phyloP scores from a whole-genome alignment of 2,113 vertebrate genomes.

The Pituophis catenifer region DNA sequence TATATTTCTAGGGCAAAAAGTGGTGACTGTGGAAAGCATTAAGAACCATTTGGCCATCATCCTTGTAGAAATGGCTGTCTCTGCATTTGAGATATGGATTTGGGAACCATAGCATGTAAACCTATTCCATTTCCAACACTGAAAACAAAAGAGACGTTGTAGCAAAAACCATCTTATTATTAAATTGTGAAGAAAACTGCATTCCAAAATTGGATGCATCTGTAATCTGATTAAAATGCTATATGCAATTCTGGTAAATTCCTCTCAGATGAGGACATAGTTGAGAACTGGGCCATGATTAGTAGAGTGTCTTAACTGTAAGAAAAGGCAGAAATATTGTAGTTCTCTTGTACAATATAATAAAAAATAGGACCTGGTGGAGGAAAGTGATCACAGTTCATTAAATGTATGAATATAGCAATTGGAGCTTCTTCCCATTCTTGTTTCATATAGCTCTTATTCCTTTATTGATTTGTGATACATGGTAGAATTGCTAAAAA shows the following conservation, averaged over 20 bases:
- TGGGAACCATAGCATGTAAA: not conserved
- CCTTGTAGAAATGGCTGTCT: not conserved
- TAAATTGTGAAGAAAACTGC: not conserved
- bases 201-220: not conserved
- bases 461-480: not conserved
- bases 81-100: not conserved
- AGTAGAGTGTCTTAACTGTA: not conserved
- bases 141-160: not conserved
- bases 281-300: not conserved
- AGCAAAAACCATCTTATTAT: not conserved
- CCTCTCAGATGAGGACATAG: not conserved
- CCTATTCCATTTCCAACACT: not conserved
- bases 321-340: not conserved
- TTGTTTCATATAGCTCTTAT: not conserved
- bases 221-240: not conserved
- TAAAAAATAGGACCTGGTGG: not conserved
- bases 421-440: not conserved
- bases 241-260: not conserved
- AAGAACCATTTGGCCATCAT: not conserved
- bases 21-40: not conserved
- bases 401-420: not conserved
- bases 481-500: not conserved
- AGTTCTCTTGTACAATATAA: not conserved
- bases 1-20: not conserved
- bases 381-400: not conserved